A percentile compares a stretch with the other conserved stretches of the same genome.
These are phyloP conservation scores for Clarias platycephalus DNA, from an alignment of 2,797 vertebrate species.

Conservation along the genomic window DNA sequence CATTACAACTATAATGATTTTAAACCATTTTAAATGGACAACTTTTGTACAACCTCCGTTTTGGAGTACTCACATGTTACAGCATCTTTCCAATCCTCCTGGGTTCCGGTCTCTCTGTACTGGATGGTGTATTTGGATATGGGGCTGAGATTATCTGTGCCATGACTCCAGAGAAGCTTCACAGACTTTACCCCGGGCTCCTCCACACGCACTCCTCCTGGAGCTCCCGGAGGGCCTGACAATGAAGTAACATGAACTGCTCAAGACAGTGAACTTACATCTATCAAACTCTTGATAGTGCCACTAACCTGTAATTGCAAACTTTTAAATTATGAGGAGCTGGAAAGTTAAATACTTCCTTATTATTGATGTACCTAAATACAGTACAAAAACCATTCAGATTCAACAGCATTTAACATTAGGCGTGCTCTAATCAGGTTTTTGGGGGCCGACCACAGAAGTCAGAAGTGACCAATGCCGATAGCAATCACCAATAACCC, in stretches of 20 bases:
- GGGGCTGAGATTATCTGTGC: constrained; percentile 93
- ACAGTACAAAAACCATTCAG: background rate
- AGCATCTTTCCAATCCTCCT: constrained; percentile 88
- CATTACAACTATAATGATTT: background rate
- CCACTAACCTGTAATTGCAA: background rate
- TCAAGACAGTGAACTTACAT: background rate
- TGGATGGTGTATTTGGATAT: constrained; percentile 95
- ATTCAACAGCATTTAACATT: background rate
- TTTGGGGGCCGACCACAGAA: no score
- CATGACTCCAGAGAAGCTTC: constrained; percentile 89
- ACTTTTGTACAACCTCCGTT: background rate
- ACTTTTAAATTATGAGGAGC: constrained; percentile 10
- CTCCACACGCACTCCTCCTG: constrained; percentile 86
- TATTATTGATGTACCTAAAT: background rate
- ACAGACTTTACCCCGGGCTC: constrained; percentile 80
- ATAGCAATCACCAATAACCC: no score
- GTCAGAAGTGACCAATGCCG: no score
- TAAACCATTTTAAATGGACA: no score
- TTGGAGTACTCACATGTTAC: constrained; percentile 82
- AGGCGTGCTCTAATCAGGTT: no score
- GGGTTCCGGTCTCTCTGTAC: constrained; percentile 76
- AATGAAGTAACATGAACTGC: background rate
- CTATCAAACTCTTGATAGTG: background rate
- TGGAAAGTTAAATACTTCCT: background rate
- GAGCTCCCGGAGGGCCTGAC: constrained; percentile 91